Evolutionary conservation across 2,113 vertebrate species (phyloP), one percentile per base, ranked within the genome.

Genomic region (Aldabrachelys gigantea): DNA sequence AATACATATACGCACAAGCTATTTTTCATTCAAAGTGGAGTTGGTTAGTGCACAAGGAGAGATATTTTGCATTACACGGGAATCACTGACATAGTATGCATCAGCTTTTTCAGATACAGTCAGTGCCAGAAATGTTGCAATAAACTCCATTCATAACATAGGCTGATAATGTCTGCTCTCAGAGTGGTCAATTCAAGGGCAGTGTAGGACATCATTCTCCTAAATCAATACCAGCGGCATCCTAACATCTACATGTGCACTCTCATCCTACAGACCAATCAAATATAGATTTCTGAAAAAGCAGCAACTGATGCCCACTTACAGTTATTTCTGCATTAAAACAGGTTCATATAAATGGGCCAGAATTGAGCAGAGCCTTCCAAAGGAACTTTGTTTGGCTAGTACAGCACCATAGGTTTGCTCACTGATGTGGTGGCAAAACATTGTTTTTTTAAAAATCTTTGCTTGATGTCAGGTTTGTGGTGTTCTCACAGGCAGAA

Each of bases 221-320:
- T 91, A 97, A 98, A 98, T 92, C 89, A 90, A 98, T 90, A 84
- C 49, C 97, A 97, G 91, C 95, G 97, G 95, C 93, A 94, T 96
- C 65, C 76, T 95, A 97, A 98, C 97, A 85, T 80, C 91, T 96
- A 92, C 95, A 97, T 72, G 52, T 96, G 92, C 89, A 91, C 44
- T 82, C 89, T 94, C 94, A 94, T 83, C 92, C 69, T 91, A 82
- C 12, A 94, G 91, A 80, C 92, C 93, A 98, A 97, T 87, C 83
- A 89, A 95, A 96, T 93, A 31, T 76, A 78, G 59, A 29, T 89
- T 94, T 89, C 85, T 84, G 97, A 89, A 93, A 52, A 81, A 85
- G 86, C 90, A 96, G 96, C 97, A 98, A 97, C 94, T 98, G 90
- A 50, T 96, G 96, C 83, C 95, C 95, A 98, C 98, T 98, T 97